phyloP scores from a whole-genome alignment of 2,797 vertebrate species.

The Microchirus variegatus region DNA sequence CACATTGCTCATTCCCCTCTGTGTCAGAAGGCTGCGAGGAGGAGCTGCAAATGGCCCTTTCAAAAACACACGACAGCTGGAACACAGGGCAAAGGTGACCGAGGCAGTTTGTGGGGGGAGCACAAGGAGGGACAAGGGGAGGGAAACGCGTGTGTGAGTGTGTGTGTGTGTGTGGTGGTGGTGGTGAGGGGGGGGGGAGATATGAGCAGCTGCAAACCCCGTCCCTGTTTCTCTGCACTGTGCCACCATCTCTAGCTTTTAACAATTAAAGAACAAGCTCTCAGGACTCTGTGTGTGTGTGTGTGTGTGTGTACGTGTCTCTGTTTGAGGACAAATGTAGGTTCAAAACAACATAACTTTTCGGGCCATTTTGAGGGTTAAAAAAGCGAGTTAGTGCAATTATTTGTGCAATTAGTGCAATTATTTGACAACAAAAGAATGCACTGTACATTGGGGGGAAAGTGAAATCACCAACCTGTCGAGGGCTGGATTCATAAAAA shows the following conservation, averaged over 20 bases:
- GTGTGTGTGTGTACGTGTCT: too few relatives aligned
- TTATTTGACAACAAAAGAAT: too few relatives aligned
- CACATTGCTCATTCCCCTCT: constrained; percentile 77
- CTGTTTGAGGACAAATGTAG: too few relatives aligned
- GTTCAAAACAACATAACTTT: too few relatives aligned
- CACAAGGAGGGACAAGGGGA: constrained; percentile 64
- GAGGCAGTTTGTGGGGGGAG: constrained; percentile 81
- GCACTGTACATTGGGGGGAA: too few relatives aligned
- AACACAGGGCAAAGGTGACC: constrained; percentile 86
- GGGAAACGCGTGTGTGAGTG: background rate
- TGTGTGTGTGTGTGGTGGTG: too few relatives aligned
- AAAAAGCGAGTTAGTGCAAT: too few relatives aligned
- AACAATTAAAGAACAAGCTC: constrained; percentile 53
- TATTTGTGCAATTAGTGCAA: too few relatives aligned
- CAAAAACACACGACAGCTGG: constrained; percentile 86
- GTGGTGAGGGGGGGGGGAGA: constrained; percentile 22
- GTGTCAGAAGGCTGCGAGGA: constrained; percentile 75
- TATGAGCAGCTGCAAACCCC: constrained; percentile 82
- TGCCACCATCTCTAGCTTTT: constrained; percentile 61
- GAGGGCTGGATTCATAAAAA: too few relatives aligned
- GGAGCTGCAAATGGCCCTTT: constrained; percentile 85
- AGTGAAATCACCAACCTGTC: too few relatives aligned
- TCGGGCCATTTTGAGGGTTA: too few relatives aligned
- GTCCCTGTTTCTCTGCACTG: constrained; percentile 63
- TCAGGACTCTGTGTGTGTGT: background rate